A percentile compares a stretch with the other conserved stretches of the same genome.
Conservation (phyloP, 1,140 invertebrate species). For the Polypedilum pembai region DNA sequence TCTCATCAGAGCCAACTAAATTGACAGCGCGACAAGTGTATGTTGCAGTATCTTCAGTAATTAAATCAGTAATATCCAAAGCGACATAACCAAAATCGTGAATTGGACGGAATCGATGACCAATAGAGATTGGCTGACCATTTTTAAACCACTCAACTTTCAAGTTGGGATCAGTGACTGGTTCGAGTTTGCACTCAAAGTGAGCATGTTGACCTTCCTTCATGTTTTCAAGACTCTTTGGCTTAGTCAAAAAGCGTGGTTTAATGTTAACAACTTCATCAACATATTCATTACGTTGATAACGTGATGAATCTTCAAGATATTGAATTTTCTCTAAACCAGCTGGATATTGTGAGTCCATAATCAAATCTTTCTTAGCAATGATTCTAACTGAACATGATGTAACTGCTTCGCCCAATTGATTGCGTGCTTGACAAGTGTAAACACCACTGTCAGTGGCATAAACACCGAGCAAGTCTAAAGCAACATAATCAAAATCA, state of each 20-base stretch:
- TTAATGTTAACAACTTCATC: constrained; percentile 77
- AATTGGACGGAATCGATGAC: constrained; percentile 85
- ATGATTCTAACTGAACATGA: constrained; percentile 80
- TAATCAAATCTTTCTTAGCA: constrained; percentile 76
- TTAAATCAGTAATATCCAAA: constrained; percentile 81
- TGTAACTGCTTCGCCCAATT: constrained; percentile 88
- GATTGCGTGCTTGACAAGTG: constrained; percentile 85
- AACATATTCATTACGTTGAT: constrained; percentile 70
- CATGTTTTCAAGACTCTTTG: constrained; percentile 75
- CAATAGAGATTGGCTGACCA: constrained; percentile 76
- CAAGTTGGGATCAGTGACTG: constrained; percentile 88
- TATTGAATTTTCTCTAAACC: constrained; percentile 86
- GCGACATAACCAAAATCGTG: constrained; percentile 95
- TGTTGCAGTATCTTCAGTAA: constrained; percentile 86
- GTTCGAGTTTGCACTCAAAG: constrained; percentile 95
- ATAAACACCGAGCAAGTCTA: constrained; percentile 92
- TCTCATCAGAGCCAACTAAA: constrained; percentile 78
- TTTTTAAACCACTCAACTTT: constrained; percentile 94
- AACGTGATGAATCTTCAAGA: constrained; percentile 77
- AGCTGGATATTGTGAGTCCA: constrained; percentile 78
- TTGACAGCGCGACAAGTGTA: constrained; percentile 90
- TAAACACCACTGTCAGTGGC: constrained; percentile 95
- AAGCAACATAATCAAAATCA: constrained; percentile 95
- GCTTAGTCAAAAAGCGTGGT: constrained; percentile 76
- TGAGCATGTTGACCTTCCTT: constrained; percentile 89